These are phyloP conservation scores for Stegophylla sp. DNA, from an alignment of 2,888 invertebrate species.

Conservation along the genomic window DNA sequence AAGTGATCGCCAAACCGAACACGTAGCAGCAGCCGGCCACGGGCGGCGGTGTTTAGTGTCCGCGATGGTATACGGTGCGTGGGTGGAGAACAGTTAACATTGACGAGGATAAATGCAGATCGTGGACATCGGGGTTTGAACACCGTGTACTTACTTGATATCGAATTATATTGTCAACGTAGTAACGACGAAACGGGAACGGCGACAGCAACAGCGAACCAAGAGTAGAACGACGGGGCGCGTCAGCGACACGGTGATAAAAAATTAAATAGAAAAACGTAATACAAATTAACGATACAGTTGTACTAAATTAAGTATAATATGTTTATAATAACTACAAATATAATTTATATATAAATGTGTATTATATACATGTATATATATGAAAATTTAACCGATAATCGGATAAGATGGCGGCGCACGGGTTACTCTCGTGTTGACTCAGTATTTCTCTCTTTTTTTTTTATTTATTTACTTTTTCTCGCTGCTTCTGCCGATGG, in stretches of 20 bases:
- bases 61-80: not conserved
- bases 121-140: not conserved
- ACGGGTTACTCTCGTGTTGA: conserved; percentile 45
- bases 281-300: conserved; percentile 7
- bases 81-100: too few relatives aligned
- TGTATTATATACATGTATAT: not conserved
- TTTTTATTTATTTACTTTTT: conserved; percentile 49
- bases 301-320: not conserved
- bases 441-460: conserved; percentile 45
- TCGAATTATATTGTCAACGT: conserved; percentile 17
- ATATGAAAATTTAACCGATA: conserved; percentile 40
- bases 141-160: conserved; percentile 30
- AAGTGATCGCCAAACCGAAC: not conserved
- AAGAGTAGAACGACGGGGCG: conserved; percentile 16
- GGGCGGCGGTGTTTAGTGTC: not conserved
- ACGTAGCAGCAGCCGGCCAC: not conserved
- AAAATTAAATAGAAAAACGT: not conserved
- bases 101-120: not conserved
- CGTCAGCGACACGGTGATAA: conserved; percentile 17
- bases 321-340: not conserved
- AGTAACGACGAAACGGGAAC: not conserved
- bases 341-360: conserved; percentile 11
- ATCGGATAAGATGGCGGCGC: conserved; percentile 57
- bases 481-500: conserved; percentile 9
- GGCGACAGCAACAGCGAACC: not conserved